Evolutionary conservation across 2,888 invertebrate species (phyloP).

Genomic region (Sinotaia quadrata): DNA sequence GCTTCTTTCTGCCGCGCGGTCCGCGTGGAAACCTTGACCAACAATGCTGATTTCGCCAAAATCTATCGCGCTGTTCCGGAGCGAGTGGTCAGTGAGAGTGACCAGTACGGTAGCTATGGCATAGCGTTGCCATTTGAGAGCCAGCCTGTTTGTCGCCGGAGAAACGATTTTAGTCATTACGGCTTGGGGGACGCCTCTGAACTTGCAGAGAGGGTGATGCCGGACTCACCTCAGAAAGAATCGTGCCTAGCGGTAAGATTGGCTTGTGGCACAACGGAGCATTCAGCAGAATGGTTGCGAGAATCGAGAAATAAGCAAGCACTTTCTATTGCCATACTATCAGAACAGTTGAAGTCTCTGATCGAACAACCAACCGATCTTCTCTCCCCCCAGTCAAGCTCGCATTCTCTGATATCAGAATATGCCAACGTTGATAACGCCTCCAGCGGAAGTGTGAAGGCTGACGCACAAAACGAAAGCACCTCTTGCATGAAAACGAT

Average conservation of each 20-base stretch:
- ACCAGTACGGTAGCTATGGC: not conserved
- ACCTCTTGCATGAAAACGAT: conserved; percentile 19
- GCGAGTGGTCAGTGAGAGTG: conserved; percentile 44
- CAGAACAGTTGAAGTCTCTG: conserved; percentile 8
- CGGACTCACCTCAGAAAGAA: not conserved
- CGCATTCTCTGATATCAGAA: not conserved
- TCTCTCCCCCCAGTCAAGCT: not conserved
- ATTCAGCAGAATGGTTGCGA: conserved; percentile 8
- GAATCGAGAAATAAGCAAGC: conserved; percentile 10
- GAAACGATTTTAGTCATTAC: not conserved
- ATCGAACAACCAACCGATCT: not conserved
- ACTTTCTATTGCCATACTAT: conserved; percentile 13
- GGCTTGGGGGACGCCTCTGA: not conserved
- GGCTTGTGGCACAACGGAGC: not conserved
- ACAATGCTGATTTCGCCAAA: conserved; percentile 47
- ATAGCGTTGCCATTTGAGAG: too few relatives aligned
- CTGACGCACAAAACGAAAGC: not conserved
- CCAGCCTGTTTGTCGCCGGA: not conserved
- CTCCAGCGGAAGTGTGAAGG: not conserved
- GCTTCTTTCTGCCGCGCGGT: conserved; percentile 7
- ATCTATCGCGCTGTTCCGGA: conserved; percentile 43
- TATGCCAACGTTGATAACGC: too few relatives aligned
- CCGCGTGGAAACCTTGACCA: conserved; percentile 25
- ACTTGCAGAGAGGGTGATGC: not conserved
- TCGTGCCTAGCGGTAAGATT: not conserved